These are phyloP conservation scores for Lepidothrix coronata DNA, from an alignment of 2,113 vertebrate genomes.

Conservation along the genomic window DNA sequence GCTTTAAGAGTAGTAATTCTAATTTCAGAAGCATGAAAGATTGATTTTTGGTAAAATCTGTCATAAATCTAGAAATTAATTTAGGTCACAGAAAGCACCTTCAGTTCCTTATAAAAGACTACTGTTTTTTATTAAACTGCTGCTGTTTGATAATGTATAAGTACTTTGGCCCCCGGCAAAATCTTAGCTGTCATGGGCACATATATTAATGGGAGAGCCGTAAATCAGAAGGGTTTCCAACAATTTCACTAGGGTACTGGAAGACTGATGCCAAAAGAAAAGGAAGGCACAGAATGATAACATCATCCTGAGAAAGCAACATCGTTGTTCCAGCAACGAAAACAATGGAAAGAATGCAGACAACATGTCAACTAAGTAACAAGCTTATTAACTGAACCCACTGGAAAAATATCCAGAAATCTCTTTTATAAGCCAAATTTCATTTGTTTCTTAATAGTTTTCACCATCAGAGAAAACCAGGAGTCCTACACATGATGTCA, in stretches of 20 bases:
- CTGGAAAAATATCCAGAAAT: neutral
- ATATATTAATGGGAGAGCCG: neutral
- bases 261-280: neutral
- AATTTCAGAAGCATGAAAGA: neutral
- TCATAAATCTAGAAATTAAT: constrained; percentile 14
- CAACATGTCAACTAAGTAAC: neutral
- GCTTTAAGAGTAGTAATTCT: neutral
- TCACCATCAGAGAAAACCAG: neutral
- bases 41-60: neutral
- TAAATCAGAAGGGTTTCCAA: constrained; percentile 2
- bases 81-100: neutral
- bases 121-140: constrained; percentile 13
- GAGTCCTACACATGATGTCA: accelerated
- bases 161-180: neutral
- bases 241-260: neutral
- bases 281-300: neutral
- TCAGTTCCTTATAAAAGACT: neutral
- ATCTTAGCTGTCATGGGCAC: neutral
- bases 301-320: neutral
- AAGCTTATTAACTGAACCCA: neutral
- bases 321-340: neutral
- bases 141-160: neutral
- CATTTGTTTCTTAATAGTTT: neutral
- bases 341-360: neutral
- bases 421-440: neutral